Base-by-base conservation (phyloP, 2,888 invertebrate genomes). In the Coelinius sp. region DNA sequence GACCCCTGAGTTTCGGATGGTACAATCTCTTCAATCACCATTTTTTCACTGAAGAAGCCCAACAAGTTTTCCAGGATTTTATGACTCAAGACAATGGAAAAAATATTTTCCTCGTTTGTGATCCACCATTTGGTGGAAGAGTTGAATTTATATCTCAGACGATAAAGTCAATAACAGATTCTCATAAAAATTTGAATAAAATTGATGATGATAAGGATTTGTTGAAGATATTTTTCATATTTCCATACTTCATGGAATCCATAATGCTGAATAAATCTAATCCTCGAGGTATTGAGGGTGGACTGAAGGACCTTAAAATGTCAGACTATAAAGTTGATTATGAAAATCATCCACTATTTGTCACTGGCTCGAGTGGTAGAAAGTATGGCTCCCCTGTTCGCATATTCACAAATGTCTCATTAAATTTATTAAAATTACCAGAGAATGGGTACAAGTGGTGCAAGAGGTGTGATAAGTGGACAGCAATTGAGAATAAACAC, bases 1-100 rank as follows among this genome's bases (percentile, higher is more conserved):
- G 90, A 0, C 91, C 92, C 0, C 83, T 90, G 12, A 91, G 92
- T 80, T 97, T 92, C 82, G 91, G 93, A 27, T 94, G 93, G 91
- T 97, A 95, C 88, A 98, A 97, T 87, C 93, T 96, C 91, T 96
- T 97, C 84, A 98, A 97, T 84, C 92, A 96, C 86, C 92, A 95
- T 83, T 94, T 97, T 83, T 97, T 97, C 82, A 90, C 92, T 76
- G 89, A 90, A 67, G 89, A 91, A 31, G 90, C 92, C 70, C 88
- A 90, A 74, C 84, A 88, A 35, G 86, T 91, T 0, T 91, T 94
- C 68, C 90, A 90, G 75, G 90, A 91, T 72, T 94, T 94, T 83
- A 82, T 94, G 0, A 85, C 77, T 0, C 90, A 91, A 80, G 89
- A 88, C 63, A 85, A 88, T 10, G 88, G 88, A 1, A 88, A 89